Conservation (phyloP, 2,113 vertebrate species). For the Hystrix brachyura region DNA sequence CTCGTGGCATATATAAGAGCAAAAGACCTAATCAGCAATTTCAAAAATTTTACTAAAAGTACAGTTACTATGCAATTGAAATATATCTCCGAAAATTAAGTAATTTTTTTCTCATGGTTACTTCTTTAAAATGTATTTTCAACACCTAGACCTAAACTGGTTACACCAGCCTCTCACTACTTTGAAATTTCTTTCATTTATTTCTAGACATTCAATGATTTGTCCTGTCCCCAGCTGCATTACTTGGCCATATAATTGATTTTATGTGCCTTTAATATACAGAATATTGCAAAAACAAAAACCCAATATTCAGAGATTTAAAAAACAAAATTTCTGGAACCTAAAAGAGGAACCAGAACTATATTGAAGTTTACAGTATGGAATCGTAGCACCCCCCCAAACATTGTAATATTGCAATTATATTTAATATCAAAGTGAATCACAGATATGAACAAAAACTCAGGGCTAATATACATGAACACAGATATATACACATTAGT, state of each 20-base stretch:
- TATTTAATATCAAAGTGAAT: neutral
- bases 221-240: neutral
- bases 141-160: neutral
- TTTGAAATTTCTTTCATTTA: neutral
- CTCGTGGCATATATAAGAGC: neutral
- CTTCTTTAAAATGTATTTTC: neutral
- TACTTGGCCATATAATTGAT: neutral
- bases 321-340: constrained; percentile 5
- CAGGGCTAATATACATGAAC: neutral
- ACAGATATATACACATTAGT: neutral
- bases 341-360: neutral
- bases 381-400: neutral
- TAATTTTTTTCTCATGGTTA: too few relatives aligned
- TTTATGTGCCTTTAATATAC: neutral
- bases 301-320: neutral
- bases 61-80: neutral
- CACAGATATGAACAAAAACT: neutral
- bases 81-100: neutral
- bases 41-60: neutral
- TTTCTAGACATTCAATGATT: neutral
- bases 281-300: neutral
- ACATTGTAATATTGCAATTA: neutral
- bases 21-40: neutral
- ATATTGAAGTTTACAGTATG: neutral
- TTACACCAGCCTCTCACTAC: neutral